Conservation (phyloP, 2,888 invertebrate genomes). For the Zygogramma bicolorata region DNA sequence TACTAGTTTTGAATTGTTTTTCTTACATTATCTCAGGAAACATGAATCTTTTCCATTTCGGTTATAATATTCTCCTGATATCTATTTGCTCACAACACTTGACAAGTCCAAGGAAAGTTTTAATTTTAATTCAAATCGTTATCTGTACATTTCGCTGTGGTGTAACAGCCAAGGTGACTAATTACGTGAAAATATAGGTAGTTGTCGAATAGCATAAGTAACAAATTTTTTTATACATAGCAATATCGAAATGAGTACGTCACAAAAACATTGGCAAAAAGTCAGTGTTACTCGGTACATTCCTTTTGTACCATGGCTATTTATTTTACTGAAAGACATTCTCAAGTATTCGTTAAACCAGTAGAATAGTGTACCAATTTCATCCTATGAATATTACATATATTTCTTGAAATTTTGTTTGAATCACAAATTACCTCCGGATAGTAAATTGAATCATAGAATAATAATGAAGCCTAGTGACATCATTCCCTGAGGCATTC, state of each 20-base stretch:
- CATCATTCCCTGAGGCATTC: not conserved
- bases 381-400: not conserved
- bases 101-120: not conserved
- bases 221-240: not conserved
- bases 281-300: too few relatives aligned
- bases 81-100: too few relatives aligned
- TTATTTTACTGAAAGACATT: too few relatives aligned
- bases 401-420: not conserved
- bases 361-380: not conserved
- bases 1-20: too few relatives aligned
- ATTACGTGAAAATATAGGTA: not conserved
- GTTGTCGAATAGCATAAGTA: not conserved
- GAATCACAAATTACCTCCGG: too few relatives aligned
- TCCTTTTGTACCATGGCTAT: too few relatives aligned
- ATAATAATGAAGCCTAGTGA: not conserved
- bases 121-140: not conserved
- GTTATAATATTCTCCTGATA: too few relatives aligned
- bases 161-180: not conserved
- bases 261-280: too few relatives aligned
- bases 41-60: too few relatives aligned
- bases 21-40: too few relatives aligned
- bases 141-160: not conserved
- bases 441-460: not conserved
- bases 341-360: too few relatives aligned
- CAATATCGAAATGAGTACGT: not conserved